These are phyloP conservation scores for Cydia fagiglandana DNA, from an alignment of 1,140 invertebrate species.

Conservation along the genomic window DNA sequence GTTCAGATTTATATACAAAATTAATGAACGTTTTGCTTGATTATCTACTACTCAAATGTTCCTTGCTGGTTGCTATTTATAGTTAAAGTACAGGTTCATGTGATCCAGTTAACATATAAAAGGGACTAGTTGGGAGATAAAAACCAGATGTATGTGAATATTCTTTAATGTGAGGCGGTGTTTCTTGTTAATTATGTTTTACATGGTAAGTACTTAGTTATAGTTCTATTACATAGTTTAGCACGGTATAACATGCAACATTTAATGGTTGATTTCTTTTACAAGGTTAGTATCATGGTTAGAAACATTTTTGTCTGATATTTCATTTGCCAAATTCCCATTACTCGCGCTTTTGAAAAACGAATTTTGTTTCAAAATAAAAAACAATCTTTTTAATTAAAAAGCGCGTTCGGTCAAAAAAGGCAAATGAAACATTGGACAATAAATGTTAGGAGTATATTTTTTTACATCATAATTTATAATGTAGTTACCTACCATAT, in stretches of 20 bases:
- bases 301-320: too few species aligned
- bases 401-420: too few species aligned
- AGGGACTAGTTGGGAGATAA: background rate
- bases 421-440: too few species aligned
- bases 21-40: background rate
- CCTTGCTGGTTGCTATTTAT: background rate
- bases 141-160: slow-evolving; percentile 1
- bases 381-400: too few species aligned
- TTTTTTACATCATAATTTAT: too few species aligned
- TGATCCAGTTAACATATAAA: slow-evolving; percentile 16
- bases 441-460: too few species aligned
- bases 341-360: too few species aligned
- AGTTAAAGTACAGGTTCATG: background rate
- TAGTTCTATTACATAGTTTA: background rate
- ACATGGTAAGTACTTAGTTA: background rate
- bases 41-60: background rate
- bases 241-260: background rate
- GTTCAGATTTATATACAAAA: background rate
- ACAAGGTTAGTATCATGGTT: too few species aligned
- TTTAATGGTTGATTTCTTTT: too few species aligned
- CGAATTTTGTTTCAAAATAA: too few species aligned
- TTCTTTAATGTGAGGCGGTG: background rate
- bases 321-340: too few species aligned
- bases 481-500: too few species aligned
- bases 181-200: background rate